A percentile compares a stretch with the other conserved stretches of the same genome.
phyloP scores from a whole-genome alignment of 1,140 invertebrate genomes.

The Drosophila oshimai region DNA sequence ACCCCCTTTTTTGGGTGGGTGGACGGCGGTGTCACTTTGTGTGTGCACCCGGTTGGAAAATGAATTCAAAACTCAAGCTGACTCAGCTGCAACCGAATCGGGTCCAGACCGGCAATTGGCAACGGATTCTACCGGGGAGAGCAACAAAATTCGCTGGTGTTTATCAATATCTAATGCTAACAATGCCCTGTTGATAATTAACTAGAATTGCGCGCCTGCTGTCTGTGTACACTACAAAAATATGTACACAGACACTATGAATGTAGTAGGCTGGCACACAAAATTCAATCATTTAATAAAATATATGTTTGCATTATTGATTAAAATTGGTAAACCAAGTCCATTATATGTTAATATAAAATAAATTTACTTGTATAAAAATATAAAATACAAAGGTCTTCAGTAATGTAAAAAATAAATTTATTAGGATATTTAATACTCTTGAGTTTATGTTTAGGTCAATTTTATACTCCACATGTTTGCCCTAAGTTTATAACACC shows the following conservation, averaged over 20 bases:
- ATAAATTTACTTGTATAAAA: too few relatives aligned
- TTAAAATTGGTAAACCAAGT: too few relatives aligned
- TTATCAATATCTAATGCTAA: conserved; percentile 25
- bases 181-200: conserved; percentile 53
- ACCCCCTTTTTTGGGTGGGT: background rate
- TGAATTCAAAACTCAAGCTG: conserved; percentile 60
- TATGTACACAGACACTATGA: too few relatives aligned
- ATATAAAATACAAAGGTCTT: too few relatives aligned
- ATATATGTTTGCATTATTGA: too few relatives aligned
- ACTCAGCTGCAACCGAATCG: conserved; percentile 29
- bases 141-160: background rate
- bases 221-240: conserved; percentile 3
- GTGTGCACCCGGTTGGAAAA: conserved; percentile 70
- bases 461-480: too few relatives aligned
- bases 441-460: too few relatives aligned
- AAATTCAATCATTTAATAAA: too few relatives aligned
- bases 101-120: background rate
- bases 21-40: conserved; percentile 45
- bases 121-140: background rate
- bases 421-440: too few relatives aligned
- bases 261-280: too few relatives aligned
- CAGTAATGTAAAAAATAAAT: too few relatives aligned
- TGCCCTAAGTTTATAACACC: background rate
- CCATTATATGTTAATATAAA: too few relatives aligned
- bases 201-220: conserved; percentile 16